A percentile compares a stretch with the other conserved stretches of the same genome.
Conservation (phyloP, 2,888 invertebrate genomes). For the Leuctra nigra region DNA sequence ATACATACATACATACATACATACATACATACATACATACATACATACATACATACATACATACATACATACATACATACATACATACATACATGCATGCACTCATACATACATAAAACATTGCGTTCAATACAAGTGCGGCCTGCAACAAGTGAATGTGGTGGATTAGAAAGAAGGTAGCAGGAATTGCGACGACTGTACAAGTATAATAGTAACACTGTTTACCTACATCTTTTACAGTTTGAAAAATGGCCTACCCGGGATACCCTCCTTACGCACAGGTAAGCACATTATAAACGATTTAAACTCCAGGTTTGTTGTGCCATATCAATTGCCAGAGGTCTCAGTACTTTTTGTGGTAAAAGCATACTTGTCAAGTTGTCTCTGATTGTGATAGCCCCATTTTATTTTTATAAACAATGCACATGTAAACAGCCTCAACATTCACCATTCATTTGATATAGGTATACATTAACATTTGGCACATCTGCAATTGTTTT, state of each 20-base stretch:
- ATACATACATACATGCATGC: constrained; percentile 7
- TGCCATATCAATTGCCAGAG: no score
- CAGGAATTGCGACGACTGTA: not conserved
- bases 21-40: constrained; percentile 22
- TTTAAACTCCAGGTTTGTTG: not conserved
- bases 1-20: constrained; percentile 22
- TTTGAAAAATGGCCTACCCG: constrained; percentile 37
- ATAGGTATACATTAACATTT: no score
- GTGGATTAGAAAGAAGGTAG: constrained; percentile 6
- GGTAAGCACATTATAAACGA: constrained; percentile 30
- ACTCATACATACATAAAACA: constrained; percentile 18
- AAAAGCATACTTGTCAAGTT: no score
- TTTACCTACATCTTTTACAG: constrained; percentile 25
- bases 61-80: constrained; percentile 15
- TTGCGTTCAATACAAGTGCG: not conserved
- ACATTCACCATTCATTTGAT: no score
- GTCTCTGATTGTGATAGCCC: no score
- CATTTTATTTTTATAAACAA: no score
- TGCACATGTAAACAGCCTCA: no score
- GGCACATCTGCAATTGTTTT: no score
- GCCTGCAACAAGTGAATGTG: constrained; percentile 2
- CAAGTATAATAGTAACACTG: constrained; percentile 9
- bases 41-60: constrained; percentile 21
- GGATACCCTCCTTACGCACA: constrained; percentile 33
- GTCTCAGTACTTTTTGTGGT: no score